Conservation (phyloP, 2,113 vertebrate genomes). For the Myotis brandtii region DNA sequence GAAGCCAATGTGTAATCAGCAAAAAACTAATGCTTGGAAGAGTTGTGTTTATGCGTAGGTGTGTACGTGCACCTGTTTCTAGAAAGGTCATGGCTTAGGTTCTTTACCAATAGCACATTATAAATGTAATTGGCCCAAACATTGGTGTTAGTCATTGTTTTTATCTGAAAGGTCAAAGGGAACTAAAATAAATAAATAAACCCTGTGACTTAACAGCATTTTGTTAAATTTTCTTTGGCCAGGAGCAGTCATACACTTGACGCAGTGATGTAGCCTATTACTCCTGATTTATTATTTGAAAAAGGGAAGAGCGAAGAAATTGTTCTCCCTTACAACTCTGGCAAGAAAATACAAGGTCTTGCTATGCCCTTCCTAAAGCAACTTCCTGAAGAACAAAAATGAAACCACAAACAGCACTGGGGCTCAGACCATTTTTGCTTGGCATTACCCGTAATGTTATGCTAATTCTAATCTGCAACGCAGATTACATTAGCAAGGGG, state of each 20-base stretch:
- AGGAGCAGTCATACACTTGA: neutral
- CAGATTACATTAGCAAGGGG: constrained; percentile 69
- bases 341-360: constrained; percentile 43
- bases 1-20: constrained; percentile 23
- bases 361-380: neutral
- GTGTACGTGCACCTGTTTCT: neutral
- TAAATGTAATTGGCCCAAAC: constrained; percentile 55
- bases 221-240: constrained; percentile 53
- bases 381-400: constrained; percentile 45
- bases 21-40: constrained; percentile 36
- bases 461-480: constrained; percentile 69
- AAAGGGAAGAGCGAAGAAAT: constrained; percentile 30
- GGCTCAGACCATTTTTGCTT: constrained; percentile 7
- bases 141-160: constrained; percentile 58
- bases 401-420: neutral
- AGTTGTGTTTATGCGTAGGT: neutral
- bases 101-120: constrained; percentile 40
- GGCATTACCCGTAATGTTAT: constrained; percentile 45
- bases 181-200: neutral
- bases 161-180: constrained; percentile 68
- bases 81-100: constrained; percentile 45
- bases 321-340: neutral
- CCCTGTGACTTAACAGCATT: constrained; percentile 41
- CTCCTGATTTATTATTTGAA: constrained; percentile 48
- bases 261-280: neutral